Base-by-base conservation (phyloP, 2,113 vertebrate genomes). In the Paralichthys olivaceus region DNA sequence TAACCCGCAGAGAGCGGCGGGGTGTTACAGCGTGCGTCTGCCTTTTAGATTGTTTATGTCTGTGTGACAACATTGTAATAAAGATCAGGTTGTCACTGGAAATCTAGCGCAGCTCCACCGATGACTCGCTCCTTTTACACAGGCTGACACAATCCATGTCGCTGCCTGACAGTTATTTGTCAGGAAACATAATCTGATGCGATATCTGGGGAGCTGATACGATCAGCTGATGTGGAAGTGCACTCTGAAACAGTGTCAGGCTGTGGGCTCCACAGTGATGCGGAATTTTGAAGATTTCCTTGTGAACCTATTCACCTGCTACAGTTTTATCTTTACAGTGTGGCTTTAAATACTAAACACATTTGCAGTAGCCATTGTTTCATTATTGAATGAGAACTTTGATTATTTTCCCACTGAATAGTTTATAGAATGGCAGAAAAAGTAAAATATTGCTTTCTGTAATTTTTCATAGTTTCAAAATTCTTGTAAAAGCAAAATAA, bases 151-250 rank as follows among this genome's bases (percentile, higher is more conserved):
- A 34, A 34, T 67, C 62, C 60, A 37, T 60, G 11, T 43, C 28
- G 56, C 43, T 81, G 23, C 64, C 19, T 68, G 45, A 51, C 62
- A 25, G 47, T 67, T 61, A 32, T 71, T 85, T 80, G 69, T 77
- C 69, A 58, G 40, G 13, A 49, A 66, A 45, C 43, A 72, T 71
- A 32, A 45, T 55, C 19, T 13, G 2, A 11, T 34, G 20, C 40
- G 7, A 64, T 65, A 19, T 78, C 13, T 51, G 55, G 77, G 59
- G 54, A 71, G 34, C 73, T 64, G 61, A 65, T 71, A 70, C 25
- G 63, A 81, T 84, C 80, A 77, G 83, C 79, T 79, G 79, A 60
- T 20, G 37, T 53, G 63, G 59, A 68, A 37, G 61, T 45, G 20
- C 15, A 17, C 26, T 22, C 25, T 63, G 72, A 80, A 69, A 75